Evolutionary conservation across 2,113 vertebrate genomes (phyloP).

Genomic region (Limanda limanda): DNA sequence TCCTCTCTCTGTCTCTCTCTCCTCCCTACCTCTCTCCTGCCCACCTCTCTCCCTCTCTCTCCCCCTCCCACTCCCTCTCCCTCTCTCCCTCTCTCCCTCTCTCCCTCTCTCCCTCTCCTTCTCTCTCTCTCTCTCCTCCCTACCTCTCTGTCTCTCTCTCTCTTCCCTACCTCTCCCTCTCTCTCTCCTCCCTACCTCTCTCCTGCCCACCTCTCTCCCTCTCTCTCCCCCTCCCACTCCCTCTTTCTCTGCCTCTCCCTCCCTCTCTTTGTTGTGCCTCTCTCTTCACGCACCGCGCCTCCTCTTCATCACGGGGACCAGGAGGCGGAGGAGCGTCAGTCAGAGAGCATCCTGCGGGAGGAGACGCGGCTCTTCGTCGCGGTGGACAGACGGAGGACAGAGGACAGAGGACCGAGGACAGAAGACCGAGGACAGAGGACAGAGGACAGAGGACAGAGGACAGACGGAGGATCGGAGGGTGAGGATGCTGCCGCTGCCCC

Average conservation of each 20-base stretch:
- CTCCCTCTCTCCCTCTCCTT: too few species aligned
- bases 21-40: background rate
- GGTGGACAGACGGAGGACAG: constrained; percentile 13
- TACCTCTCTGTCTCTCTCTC: too few species aligned
- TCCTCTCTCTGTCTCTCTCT: too few species aligned
- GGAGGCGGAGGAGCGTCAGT: background rate
- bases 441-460: too few species aligned
- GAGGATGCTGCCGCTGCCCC: constrained; percentile 43
- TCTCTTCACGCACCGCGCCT: constrained; percentile 34
- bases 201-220: constrained; percentile 46
- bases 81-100: too few species aligned
- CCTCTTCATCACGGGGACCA: background rate
- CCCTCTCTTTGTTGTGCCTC: constrained; percentile 77
- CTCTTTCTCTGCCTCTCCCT: constrained; percentile 24
- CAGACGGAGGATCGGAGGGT: constrained; percentile 10
- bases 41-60: constrained; percentile 2
- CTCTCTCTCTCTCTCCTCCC: too few species aligned
- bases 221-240: constrained; percentile 66
- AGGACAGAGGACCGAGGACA: too few species aligned
- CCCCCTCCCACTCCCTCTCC: constrained; percentile 53
- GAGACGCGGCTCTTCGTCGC: too few species aligned
- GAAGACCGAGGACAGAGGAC: constrained; percentile 18
- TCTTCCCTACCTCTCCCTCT: too few species aligned
- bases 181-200: too few species aligned
- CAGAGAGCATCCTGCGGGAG: background rate